phyloP scores from a whole-genome alignment of 2,113 vertebrate species.

The Struthio camelus region DNA sequence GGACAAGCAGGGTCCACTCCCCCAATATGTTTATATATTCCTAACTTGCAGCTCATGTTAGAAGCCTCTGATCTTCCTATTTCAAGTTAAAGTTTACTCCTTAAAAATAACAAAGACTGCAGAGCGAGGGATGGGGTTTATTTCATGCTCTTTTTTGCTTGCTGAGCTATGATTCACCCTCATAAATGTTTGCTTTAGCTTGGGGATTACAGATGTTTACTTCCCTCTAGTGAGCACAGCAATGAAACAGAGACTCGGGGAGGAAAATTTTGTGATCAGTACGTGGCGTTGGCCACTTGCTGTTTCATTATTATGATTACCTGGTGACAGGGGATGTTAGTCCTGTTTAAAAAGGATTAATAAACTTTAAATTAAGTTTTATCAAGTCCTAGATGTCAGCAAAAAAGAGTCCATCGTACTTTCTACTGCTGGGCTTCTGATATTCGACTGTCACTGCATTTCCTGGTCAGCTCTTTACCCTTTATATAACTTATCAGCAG shows the following conservation, averaged over 20 bases:
- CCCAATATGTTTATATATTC: neutral
- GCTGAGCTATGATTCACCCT: neutral
- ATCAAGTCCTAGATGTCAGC: neutral
- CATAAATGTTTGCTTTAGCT: neutral
- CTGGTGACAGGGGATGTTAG: neutral
- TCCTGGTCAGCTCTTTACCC: too few species aligned
- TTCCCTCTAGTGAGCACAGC: neutral
- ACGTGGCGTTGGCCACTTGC: neutral
- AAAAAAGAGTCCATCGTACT: neutral
- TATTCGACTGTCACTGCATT: too few species aligned
- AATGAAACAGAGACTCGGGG: neutral
- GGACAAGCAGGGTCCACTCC: neutral
- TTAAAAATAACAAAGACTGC: slow-evolving; percentile 2
- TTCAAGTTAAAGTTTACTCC: neutral
- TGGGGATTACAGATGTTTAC: slow-evolving; percentile 6
- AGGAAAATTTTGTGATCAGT: neutral
- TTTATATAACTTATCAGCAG: neutral
- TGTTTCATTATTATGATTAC: neutral
- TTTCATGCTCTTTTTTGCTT: neutral
- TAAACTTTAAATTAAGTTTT: neutral
- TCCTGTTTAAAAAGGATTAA: neutral
- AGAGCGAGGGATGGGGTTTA: neutral
- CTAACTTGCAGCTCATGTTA: neutral
- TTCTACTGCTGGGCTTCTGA: neutral
- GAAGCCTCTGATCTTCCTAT: slow-evolving; percentile 23